Conservation (phyloP, 2,888 invertebrate species). For the Hymenopus coronatus region DNA sequence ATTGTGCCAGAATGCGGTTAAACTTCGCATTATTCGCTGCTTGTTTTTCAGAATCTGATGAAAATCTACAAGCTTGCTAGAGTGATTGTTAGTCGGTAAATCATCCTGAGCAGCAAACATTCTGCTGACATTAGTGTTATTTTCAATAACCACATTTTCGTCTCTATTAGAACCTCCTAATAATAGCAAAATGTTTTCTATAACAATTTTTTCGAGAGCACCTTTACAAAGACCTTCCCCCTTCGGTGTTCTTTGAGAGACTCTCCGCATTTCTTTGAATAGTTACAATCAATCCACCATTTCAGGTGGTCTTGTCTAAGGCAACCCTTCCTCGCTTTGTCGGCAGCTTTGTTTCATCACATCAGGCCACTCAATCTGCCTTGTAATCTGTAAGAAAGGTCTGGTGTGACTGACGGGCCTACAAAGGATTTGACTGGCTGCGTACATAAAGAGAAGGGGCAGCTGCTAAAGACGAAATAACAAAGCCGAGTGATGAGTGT, state of each 20-base stretch:
- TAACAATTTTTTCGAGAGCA: not conserved
- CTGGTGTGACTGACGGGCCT: constrained; percentile 15
- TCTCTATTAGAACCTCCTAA: not conserved
- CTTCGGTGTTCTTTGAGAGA: not conserved
- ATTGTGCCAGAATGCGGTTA: no score
- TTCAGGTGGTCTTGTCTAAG: not conserved
- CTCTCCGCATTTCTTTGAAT: constrained; percentile 7
- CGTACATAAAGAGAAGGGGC: constrained; percentile 23
- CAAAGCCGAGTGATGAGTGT: not conserved
- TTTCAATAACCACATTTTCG: no score
- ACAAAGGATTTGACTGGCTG: constrained; percentile 28
- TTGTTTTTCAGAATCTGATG: no score
- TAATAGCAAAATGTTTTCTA: not conserved
- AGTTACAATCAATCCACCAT: not conserved
- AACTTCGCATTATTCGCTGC: no score
- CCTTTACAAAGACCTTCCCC: not conserved
- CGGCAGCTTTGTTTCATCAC: not conserved
- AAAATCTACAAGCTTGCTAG: no score
- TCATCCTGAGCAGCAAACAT: no score
- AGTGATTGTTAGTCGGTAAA: no score
- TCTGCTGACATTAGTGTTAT: no score
- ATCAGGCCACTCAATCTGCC: not conserved
- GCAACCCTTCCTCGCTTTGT: not conserved
- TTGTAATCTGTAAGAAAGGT: constrained; percentile 25
- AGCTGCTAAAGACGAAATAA: constrained; percentile 22